Evolutionary conservation across 2,113 vertebrate genomes (phyloP).

Genomic region (Chionomys nivalis): DNA sequence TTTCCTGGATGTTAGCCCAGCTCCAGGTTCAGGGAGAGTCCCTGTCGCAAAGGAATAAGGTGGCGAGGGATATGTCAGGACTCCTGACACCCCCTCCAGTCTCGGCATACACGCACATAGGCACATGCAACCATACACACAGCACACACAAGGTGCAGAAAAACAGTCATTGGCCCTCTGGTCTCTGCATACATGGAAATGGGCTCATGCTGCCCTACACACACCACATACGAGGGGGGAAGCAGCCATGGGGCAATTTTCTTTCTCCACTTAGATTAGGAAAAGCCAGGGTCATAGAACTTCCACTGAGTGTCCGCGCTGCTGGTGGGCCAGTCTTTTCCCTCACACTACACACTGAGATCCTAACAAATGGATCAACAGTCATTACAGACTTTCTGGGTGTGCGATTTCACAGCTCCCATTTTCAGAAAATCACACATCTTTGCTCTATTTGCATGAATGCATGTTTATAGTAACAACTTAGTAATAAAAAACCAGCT

Average conservation of each 20-base stretch:
- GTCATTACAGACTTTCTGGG: slow-evolving; percentile 27
- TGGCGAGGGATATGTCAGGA: background rate
- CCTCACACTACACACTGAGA: background rate
- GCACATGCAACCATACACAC: too few relatives aligned
- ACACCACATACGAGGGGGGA: background rate
- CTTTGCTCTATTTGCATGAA: slow-evolving; percentile 46
- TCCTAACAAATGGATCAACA: background rate
- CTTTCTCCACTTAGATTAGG: slow-evolving; percentile 13
- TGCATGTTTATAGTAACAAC: slow-evolving; percentile 47
- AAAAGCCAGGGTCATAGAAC: background rate
- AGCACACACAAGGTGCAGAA: background rate
- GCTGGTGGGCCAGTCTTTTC: background rate
- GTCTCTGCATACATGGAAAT: too few relatives aligned
- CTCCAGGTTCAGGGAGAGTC: background rate
- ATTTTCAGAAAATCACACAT: slow-evolving; percentile 51
- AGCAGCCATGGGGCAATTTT: background rate
- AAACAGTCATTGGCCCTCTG: too few relatives aligned
- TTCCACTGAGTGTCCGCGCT: background rate
- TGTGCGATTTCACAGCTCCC: background rate
- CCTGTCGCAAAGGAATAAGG: background rate
- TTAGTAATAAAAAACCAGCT: slow-evolving; percentile 39
- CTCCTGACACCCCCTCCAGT: too few relatives aligned
- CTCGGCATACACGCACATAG: too few relatives aligned
- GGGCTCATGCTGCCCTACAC: too few relatives aligned
- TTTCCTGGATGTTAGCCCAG: background rate